Conservation (phyloP, 2,888 invertebrate genomes). For the Biston betularia region DNA sequence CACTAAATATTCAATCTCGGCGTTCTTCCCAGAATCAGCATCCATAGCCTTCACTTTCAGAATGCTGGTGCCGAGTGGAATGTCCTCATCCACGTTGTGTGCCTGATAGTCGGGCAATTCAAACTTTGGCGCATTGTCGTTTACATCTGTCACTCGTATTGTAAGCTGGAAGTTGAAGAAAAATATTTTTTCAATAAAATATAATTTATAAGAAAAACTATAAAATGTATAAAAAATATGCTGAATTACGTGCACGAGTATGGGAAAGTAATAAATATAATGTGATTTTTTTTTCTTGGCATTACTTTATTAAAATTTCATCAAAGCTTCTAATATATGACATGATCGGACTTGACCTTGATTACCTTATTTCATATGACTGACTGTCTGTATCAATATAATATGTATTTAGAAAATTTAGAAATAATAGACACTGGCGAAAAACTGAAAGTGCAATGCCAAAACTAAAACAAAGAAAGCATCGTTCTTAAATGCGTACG, state of each 20-base stretch:
- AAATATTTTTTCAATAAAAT: not conserved
- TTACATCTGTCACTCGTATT: conserved; percentile 97
- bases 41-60: conserved; percentile 98
- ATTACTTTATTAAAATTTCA: no score
- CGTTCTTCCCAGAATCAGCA: conserved; percentile 97
- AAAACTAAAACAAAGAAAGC: no score
- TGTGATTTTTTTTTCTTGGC: no score
- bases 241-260: no score
- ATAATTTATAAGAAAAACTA: not conserved
- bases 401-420: no score
- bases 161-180: conserved; percentile 89
- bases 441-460: no score
- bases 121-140: conserved; percentile 98
- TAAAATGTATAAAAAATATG: not conserved
- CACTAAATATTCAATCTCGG: conserved; percentile 96
- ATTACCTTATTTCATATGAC: no score
- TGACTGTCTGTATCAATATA: no score
- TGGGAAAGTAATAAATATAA: no score
- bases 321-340: no score
- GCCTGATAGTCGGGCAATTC: conserved; percentile 98
- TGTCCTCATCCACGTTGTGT: conserved; percentile 98
- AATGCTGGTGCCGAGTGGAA: conserved; percentile 96
- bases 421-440: no score
- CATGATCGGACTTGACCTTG: no score
- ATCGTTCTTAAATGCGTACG: not conserved